Evolutionary conservation across 1,140 invertebrate genomes (phyloP).

Genomic region (Colletes gigas): DNA sequence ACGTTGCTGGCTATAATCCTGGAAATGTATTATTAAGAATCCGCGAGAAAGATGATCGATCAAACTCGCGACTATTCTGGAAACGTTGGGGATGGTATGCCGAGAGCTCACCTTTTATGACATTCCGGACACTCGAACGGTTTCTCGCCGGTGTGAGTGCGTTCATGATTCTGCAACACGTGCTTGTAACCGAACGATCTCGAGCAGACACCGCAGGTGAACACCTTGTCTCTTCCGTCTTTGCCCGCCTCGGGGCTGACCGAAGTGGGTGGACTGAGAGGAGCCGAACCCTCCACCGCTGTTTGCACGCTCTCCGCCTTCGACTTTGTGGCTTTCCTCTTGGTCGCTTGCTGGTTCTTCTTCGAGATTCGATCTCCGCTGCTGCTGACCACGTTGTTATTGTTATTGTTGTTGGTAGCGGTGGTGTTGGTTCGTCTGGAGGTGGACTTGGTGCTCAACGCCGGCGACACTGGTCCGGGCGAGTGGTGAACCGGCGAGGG

Average conservation of each 20-base stretch:
- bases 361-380: slow-evolving; percentile 74
- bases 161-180: slow-evolving; percentile 96
- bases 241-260: slow-evolving; percentile 78
- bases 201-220: slow-evolving; percentile 93
- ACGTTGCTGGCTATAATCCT: background rate
- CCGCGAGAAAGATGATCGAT: too few relatives aligned
- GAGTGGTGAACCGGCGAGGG: slow-evolving; percentile 72
- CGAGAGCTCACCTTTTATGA: slow-evolving; percentile 86
- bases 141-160: slow-evolving; percentile 98
- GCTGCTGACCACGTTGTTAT: slow-evolving; percentile 77
- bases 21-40: too few relatives aligned
- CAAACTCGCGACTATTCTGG: too few relatives aligned
- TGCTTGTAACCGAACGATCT: slow-evolving; percentile 96
- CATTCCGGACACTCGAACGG: slow-evolving; percentile 97
- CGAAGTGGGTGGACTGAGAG: slow-evolving; percentile 76
- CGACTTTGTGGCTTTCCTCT: slow-evolving; percentile 71
- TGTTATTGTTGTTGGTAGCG: slow-evolving; percentile 74
- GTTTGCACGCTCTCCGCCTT: slow-evolving; percentile 66
- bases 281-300: slow-evolving; percentile 73
- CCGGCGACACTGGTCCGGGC: slow-evolving; percentile 72
- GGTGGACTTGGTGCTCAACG: slow-evolving; percentile 67
- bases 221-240: slow-evolving; percentile 88
- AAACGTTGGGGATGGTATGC: too few relatives aligned
- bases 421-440: slow-evolving; percentile 69
- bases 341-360: slow-evolving; percentile 73